Conservation (phyloP, 2,797 vertebrate genomes). For the Notolabrus celidotus region DNA sequence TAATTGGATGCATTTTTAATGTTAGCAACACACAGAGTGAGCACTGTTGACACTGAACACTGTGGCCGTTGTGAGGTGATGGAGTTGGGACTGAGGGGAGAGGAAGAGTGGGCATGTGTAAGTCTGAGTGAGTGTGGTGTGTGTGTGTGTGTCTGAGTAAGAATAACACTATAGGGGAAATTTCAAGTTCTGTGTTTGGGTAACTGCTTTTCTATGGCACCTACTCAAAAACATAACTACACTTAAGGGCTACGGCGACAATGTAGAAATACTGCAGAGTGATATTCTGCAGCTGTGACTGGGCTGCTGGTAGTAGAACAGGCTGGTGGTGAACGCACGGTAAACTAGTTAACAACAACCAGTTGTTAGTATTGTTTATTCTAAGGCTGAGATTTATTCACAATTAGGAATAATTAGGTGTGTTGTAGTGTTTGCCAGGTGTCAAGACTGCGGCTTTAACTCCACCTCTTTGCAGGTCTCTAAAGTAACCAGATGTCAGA, state of each 20-base stretch:
- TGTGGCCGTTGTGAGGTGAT: slow-evolving; percentile 59
- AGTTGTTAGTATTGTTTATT: no score
- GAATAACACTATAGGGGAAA: slow-evolving; percentile 29
- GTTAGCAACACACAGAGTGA: slow-evolving; percentile 51
- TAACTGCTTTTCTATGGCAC: not conserved
- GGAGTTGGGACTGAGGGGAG: slow-evolving; percentile 36
- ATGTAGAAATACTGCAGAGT: not conserved
- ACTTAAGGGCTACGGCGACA: not conserved
- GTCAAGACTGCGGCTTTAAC: no score
- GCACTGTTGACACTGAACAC: slow-evolving; percentile 68
- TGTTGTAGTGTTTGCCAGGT: no score
- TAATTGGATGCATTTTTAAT: slow-evolving; percentile 73
- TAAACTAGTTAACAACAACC: no score
- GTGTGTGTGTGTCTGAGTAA: slow-evolving; percentile 11
- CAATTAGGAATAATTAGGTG: no score
- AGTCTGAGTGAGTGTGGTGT: not conserved
- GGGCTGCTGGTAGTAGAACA: not conserved
- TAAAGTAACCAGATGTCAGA: no score
- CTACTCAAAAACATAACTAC: not conserved
- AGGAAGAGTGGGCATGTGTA: slow-evolving; percentile 14
- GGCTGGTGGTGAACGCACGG: no score
- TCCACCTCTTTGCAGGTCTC: no score
- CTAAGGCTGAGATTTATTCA: no score
- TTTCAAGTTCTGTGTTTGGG: slow-evolving; percentile 3
- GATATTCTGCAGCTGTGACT: not conserved